phyloP scores from a whole-genome alignment of 2,888 invertebrate genomes.

The Drosophila hamatofila region DNA sequence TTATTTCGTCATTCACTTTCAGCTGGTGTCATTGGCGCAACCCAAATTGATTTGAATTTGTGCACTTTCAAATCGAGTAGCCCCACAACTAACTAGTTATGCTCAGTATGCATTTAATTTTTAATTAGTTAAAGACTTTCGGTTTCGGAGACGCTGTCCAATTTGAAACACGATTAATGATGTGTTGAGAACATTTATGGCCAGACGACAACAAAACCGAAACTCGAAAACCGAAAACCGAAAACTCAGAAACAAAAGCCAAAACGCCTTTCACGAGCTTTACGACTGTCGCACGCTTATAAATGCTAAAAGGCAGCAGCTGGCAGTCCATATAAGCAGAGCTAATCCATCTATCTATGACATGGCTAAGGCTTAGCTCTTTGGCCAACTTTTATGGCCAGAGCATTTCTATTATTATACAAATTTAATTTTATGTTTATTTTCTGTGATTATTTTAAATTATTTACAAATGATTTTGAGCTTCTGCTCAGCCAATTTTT shows the following conservation, averaged over 20 bases:
- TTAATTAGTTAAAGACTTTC: slow-evolving; percentile 24
- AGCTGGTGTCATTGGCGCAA: slow-evolving; percentile 3
- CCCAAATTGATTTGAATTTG: slow-evolving; percentile 1
- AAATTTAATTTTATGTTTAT: background rate
- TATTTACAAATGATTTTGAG: slow-evolving; percentile 57
- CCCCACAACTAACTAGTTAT: slow-evolving; percentile 11
- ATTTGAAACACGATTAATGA: slow-evolving; percentile 48
- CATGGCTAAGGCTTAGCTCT: slow-evolving; percentile 22
- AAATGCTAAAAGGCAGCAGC: slow-evolving; percentile 23
- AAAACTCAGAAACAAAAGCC: background rate
- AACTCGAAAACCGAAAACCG: background rate
- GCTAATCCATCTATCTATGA: slow-evolving; percentile 33
- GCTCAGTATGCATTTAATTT: slow-evolving; percentile 16
- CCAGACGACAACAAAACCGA: slow-evolving; percentile 4
- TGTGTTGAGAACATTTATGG: slow-evolving; percentile 56
- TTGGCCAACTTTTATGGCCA: slow-evolving; percentile 33
- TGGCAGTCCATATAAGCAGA: slow-evolving; percentile 30
- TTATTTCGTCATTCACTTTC: slow-evolving; percentile 1
- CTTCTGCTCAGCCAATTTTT: slow-evolving; percentile 58
- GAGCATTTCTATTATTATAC: slow-evolving; percentile 26
- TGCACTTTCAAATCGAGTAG: slow-evolving; percentile 15
- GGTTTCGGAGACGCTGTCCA: slow-evolving; percentile 18
- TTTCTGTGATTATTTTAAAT: background rate
- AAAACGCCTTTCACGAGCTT: slow-evolving; percentile 54
- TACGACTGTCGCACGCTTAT: slow-evolving; percentile 44